These are phyloP conservation scores for Sarcophaga peregrina DNA, from an alignment of 1,140 invertebrate species.

Conservation along the genomic window DNA sequence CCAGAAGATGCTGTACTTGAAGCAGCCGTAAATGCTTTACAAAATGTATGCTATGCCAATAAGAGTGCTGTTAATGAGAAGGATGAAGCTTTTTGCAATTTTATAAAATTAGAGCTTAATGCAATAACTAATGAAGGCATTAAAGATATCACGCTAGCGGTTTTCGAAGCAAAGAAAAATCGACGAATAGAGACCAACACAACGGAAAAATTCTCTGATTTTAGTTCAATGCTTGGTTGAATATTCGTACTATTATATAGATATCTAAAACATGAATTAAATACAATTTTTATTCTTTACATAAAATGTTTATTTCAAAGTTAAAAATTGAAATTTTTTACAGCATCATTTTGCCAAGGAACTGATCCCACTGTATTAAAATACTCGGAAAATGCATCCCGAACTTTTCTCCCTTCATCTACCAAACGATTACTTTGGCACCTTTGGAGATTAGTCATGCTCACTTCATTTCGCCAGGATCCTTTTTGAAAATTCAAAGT, in stretches of 20 bases:
- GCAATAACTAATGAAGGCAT: background rate
- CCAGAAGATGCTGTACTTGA: background rate
- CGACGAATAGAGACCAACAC: background rate
- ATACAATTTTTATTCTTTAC: too few relatives aligned
- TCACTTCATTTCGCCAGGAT: too few relatives aligned
- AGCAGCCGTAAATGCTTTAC: background rate
- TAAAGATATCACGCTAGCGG: background rate
- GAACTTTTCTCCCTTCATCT: background rate
- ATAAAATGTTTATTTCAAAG: too few relatives aligned
- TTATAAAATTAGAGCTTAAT: background rate
- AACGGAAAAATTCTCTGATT: background rate
- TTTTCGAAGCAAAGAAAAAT: background rate
- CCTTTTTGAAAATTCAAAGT: too few relatives aligned
- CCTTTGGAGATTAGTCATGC: background rate
- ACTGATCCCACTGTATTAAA: background rate
- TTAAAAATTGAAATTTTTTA: background rate
- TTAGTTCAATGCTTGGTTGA: background rate
- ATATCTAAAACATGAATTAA: background rate
- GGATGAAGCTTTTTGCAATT: too few relatives aligned
- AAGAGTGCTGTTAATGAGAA: too few relatives aligned
- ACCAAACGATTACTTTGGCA: background rate
- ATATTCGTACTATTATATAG: background rate
- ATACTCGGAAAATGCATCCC: background rate
- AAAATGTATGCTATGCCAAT: background rate
- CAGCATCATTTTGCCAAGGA: background rate